Conservation (phyloP, 2,797 vertebrate species). For the Hephaestus fuliginosus region DNA sequence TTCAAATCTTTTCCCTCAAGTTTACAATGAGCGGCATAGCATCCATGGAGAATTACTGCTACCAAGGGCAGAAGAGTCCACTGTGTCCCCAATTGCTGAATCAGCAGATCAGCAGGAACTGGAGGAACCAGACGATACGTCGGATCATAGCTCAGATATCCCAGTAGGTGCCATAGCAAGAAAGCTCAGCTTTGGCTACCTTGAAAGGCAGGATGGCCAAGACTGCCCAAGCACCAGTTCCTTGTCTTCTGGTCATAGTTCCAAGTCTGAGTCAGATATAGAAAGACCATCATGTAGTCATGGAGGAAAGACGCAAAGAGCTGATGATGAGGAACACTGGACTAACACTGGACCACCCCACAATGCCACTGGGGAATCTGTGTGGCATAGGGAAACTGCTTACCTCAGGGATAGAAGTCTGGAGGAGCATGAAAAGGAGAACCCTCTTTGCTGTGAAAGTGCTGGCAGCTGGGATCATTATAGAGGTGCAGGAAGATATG, state of each 20-base stretch:
- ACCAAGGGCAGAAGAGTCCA: conserved; percentile 42
- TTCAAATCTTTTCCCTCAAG: conserved; percentile 67
- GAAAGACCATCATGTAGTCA: conserved; percentile 69
- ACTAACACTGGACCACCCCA: conserved; percentile 32
- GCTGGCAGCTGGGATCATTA: conserved; percentile 69
- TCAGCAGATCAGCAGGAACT: conserved; percentile 58
- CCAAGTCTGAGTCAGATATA: conserved; percentile 83
- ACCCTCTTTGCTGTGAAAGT: conserved; percentile 56
- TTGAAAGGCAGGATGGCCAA: conserved; percentile 78
- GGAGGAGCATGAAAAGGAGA: conserved; percentile 72
- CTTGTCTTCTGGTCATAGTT: conserved; percentile 87
- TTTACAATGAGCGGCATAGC: conserved; percentile 74
- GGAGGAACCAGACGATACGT: conserved; percentile 69
- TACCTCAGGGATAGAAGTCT: conserved; percentile 64
- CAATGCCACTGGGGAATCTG: conserved; percentile 32
- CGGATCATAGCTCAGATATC: conserved; percentile 79
- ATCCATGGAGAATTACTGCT: conserved; percentile 61
- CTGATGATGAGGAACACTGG: conserved; percentile 63
- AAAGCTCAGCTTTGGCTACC: conserved; percentile 77
- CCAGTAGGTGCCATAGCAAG: conserved; percentile 67
- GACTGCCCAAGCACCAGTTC: conserved; percentile 85
- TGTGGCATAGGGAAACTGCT: conserved; percentile 68
- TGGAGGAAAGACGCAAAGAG: conserved; percentile 48
- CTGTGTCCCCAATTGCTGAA: conserved; percentile 57
- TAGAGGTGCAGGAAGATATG: conserved; percentile 48